Conservation (phyloP, 2,113 vertebrate species). For the Balaeniceps rex region DNA sequence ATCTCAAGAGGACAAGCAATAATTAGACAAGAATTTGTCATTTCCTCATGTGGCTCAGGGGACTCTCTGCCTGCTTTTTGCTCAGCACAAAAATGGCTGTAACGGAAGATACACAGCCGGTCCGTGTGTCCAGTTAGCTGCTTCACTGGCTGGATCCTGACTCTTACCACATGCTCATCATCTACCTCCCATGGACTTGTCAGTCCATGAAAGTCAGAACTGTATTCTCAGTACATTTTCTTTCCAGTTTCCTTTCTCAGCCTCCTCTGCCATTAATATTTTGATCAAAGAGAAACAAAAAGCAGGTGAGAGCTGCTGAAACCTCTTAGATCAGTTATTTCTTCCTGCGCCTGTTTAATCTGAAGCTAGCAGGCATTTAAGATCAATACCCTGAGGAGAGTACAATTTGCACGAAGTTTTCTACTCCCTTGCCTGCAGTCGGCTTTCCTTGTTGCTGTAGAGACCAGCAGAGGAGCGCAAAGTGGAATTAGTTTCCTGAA, state of each 20-base stretch:
- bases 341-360: neutral
- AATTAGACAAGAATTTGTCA: neutral
- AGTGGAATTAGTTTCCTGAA: neutral
- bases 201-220: neutral
- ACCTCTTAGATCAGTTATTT: neutral
- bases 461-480: neutral
- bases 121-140: fast-evolving
- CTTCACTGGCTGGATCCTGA: neutral
- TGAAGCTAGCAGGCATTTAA: neutral
- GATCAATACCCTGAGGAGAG: neutral
- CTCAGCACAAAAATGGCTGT: neutral
- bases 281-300: slow-evolving; percentile 17
- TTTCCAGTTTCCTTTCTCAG: neutral
- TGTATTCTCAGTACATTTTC: neutral
- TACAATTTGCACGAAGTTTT: neutral
- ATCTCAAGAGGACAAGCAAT: neutral
- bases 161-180: fast-evolving
- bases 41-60: neutral
- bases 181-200: neutral
- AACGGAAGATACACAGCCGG: neutral
- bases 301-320: neutral
- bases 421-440: neutral
- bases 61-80: neutral
- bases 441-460: neutral
- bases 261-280: neutral